Conservation (phyloP, 2,888 invertebrate species). For the Melanotus villosus region DNA sequence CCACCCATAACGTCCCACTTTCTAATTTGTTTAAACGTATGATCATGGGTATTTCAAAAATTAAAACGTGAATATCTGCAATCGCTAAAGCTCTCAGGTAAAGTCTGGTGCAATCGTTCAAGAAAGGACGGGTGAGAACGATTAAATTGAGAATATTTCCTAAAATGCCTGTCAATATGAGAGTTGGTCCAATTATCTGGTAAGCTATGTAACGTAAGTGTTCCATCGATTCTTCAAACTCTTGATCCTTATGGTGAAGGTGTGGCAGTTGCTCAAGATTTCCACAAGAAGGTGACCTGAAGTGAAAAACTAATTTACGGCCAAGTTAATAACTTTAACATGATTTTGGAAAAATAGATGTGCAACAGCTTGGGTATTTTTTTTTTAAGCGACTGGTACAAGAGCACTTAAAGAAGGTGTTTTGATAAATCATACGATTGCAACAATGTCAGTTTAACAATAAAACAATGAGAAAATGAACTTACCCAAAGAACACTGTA, state of each 20-base stretch:
- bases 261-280: not conserved
- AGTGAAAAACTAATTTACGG: not conserved
- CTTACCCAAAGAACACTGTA: not conserved
- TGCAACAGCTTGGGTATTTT: too few relatives aligned
- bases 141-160: constrained; percentile 51
- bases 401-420: too few relatives aligned
- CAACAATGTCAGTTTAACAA: too few relatives aligned
- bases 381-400: too few relatives aligned
- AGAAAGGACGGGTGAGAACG: constrained; percentile 47
- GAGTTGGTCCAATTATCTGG: constrained; percentile 50
- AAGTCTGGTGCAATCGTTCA: constrained; percentile 49
- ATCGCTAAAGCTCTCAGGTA: constrained; percentile 50
- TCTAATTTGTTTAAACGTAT: constrained; percentile 49
- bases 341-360: too few relatives aligned
- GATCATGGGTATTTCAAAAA: constrained; percentile 49
- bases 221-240: constrained; percentile 10
- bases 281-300: not conserved
- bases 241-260: not conserved
- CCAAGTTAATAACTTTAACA: too few relatives aligned
- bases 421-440: too few relatives aligned
- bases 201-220: constrained; percentile 47
- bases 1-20: constrained; percentile 36
- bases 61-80: constrained; percentile 48
- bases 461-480: not conserved
- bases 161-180: constrained; percentile 48